Conservation (phyloP, 2,113 vertebrate genomes). For the Erpornis zantholeuca region DNA sequence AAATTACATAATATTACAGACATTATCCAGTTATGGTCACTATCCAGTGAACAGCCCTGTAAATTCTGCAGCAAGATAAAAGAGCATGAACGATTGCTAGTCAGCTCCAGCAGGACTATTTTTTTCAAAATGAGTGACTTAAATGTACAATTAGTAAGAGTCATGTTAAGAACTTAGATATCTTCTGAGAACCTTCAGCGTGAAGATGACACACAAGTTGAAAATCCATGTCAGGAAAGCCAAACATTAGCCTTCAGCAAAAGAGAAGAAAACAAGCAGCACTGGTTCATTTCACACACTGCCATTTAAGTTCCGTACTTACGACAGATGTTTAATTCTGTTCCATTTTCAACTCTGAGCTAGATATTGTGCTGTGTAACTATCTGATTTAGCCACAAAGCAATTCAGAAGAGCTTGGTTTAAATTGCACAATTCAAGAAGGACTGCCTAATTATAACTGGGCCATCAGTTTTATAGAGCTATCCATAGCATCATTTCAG, state of each 20-base stretch:
- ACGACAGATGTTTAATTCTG: slow-evolving; percentile 19
- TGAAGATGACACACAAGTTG: not conserved
- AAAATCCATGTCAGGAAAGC: not conserved
- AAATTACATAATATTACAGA: slow-evolving; percentile 93
- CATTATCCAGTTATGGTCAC: slow-evolving; percentile 23
- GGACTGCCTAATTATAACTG: slow-evolving; percentile 37
- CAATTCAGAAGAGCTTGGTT: slow-evolving; percentile 27
- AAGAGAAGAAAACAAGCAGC: not conserved
- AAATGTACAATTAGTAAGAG: not conserved
- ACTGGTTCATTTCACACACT: not conserved
- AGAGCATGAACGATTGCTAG: not conserved
- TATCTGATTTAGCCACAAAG: not conserved
- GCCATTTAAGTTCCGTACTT: not conserved
- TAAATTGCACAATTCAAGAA: slow-evolving; percentile 20
- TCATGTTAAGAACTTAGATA: not conserved
- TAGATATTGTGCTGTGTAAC: slow-evolving; percentile 7
- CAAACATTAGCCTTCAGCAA: not conserved
- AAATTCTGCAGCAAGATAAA: slow-evolving; percentile 15
- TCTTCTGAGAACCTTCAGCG: not conserved
- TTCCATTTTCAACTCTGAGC: not conserved
- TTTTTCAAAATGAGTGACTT: slow-evolving; percentile 39
- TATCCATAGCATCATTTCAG: slow-evolving; percentile 7
- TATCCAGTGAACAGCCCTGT: not conserved
- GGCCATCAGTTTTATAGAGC: slow-evolving; percentile 37
- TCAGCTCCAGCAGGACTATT: not conserved